Evolutionary conservation across 2,113 vertebrate species (phyloP), one percentile per base, ranked within the genome.

Genomic region (Pachypanchax playfairii): DNA sequence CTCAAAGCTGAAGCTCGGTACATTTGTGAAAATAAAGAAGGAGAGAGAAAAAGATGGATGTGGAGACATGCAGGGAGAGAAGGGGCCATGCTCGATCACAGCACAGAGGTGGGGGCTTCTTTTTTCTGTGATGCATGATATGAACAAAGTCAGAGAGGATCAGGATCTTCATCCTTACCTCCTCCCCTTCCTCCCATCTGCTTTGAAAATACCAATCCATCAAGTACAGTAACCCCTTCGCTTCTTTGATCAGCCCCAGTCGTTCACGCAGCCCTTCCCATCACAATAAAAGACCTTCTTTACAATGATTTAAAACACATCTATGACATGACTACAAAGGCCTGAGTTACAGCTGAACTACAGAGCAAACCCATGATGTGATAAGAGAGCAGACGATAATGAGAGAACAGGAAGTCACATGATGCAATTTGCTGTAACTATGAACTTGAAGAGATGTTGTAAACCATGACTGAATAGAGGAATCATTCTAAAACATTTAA

Each of bases 181-280:
- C 48, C 15, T 42, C 50, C 21, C 7, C n/a, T 10, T 14, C 39
- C 53, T 48, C 55, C 18, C 48, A 52, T 14, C 47, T 63, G 55
- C 67, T 75, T 87, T 73, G 73, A 85, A 87, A 77, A 85, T 81
- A 65, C 64, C 68, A 81, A 87, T 89, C 75, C 73, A 84, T 83
- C 82, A 81, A 71, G 43, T 79, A 80, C 80, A 86, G 82, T 83
- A 81, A 62, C 69, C 56, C 44, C 56, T 64, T 31, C 1, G 31
- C 55, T 36, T 62, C 77, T 86, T 88, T 86, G 82, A 85, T 88
- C 78, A 63, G 59, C 53, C 49, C 22, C 51, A 59, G 65, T 53
- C 70, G 49, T 68, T 47, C n/a, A 59, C 74, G 62, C 82, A 69
- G 63, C 33, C 73, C 47, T 56, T 28, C 48, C 73, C 48, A 56